Evolutionary conservation across 2,113 vertebrate genomes (phyloP).

Genomic region (Melanocharis versteri): DNA sequence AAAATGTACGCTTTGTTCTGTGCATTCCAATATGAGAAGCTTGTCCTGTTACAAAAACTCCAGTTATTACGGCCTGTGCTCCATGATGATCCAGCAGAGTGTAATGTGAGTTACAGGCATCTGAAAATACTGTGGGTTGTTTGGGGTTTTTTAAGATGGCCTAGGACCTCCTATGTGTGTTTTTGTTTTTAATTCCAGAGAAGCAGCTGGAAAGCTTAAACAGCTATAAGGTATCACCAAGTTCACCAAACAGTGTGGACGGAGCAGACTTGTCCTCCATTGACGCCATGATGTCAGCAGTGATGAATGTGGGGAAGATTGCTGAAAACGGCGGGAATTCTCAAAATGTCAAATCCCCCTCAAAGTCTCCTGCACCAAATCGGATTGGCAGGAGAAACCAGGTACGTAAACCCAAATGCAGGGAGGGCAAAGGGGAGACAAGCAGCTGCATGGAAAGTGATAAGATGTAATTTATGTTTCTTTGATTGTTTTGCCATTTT

Average conservation of each 20-base stretch:
- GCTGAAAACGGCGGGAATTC: slow-evolving; percentile 77
- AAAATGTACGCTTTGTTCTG: neutral
- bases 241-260: slow-evolving; percentile 68
- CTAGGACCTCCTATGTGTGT: neutral
- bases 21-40: neutral
- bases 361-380: slow-evolving; percentile 80
- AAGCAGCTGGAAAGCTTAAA: slow-evolving; percentile 67
- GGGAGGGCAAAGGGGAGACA: neutral
- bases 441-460: neutral
- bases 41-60: neutral
- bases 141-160: neutral
- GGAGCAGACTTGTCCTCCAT: slow-evolving; percentile 85
- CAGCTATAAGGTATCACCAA: slow-evolving; percentile 59
- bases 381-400: slow-evolving; percentile 88
- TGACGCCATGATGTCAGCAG: slow-evolving; percentile 89
- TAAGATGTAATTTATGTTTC: neutral
- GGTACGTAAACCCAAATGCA: slow-evolving; percentile 61
- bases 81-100: neutral
- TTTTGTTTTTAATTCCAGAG: slow-evolving; percentile 61
- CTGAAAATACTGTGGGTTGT: neutral
- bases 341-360: slow-evolving; percentile 79
- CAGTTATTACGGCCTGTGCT: neutral
- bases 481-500: neutral
- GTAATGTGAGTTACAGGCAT: neutral
- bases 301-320: slow-evolving; percentile 84